These are phyloP conservation scores for Leptopilina boulardi DNA, from an alignment of 1,140 invertebrate genomes.

Conservation along the genomic window DNA sequence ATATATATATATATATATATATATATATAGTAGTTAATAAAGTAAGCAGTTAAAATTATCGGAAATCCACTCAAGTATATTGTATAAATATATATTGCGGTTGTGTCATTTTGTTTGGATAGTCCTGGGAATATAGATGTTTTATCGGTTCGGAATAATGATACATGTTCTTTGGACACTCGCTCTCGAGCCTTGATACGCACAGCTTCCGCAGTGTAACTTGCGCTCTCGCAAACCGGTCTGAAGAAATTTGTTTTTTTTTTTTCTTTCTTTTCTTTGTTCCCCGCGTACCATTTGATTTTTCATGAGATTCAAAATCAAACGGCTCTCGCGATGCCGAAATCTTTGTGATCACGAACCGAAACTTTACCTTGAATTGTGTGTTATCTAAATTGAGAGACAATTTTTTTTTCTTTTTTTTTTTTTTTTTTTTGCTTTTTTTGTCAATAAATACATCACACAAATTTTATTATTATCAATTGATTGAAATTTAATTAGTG, in stretches of 20 bases:
- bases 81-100: background rate
- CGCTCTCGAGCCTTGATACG: background rate
- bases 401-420: too few species aligned
- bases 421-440: too few species aligned
- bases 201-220: slow-evolving; percentile 8
- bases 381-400: too few species aligned
- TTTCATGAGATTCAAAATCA: too few species aligned
- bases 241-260: background rate
- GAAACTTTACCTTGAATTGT: too few species aligned
- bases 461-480: too few species aligned
- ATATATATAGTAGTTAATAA: too few species aligned
- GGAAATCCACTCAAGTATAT: background rate
- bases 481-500: too few species aligned
- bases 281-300: too few species aligned
- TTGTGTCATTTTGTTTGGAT: background rate
- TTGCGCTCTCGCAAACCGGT: slow-evolving; percentile 5
- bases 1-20: too few species aligned
- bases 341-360: background rate
- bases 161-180: slow-evolving; percentile 25
- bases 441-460: too few species aligned
- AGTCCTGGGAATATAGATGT: slow-evolving; percentile 26
- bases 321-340: background rate
- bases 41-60: too few species aligned
- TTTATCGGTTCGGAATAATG: slow-evolving; percentile 17
- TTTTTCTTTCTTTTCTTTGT: background rate